Conservation (phyloP, 2,888 invertebrate genomes). For the Nemapogon koenigi region DNA sequence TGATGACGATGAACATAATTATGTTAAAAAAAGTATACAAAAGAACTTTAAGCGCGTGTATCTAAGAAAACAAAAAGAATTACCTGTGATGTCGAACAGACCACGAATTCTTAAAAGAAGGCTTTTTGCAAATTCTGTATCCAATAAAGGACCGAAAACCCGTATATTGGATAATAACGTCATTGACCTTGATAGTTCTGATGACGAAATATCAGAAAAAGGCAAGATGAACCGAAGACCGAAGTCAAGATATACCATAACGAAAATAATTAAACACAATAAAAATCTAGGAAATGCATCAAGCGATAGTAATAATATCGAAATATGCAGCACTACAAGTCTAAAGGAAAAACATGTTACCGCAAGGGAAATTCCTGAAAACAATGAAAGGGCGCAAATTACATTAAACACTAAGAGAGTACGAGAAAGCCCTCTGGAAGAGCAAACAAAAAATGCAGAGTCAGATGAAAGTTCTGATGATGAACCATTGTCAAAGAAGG, state of each 20-base stretch:
- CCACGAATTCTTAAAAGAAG: not conserved
- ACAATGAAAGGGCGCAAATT: too few relatives aligned
- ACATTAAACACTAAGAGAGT: too few relatives aligned
- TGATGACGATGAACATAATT: too few relatives aligned
- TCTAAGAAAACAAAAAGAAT: not conserved
- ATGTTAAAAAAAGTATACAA: too few relatives aligned
- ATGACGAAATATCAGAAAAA: too few relatives aligned
- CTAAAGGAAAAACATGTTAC: not conserved
- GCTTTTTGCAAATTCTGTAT: not conserved
- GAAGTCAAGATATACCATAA: not conserved
- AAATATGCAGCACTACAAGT: not conserved
- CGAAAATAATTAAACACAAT: not conserved
- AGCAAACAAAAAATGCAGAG: constrained; percentile 10
- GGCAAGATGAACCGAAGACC: not conserved
- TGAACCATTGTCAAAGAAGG: constrained; percentile 34
- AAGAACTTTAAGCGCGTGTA: too few relatives aligned
- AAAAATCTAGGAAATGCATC: not conserved
- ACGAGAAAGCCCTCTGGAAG: not conserved
- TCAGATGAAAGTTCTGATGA: constrained; percentile 36
- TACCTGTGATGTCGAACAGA: not conserved
- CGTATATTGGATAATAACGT: not conserved
- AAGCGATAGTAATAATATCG: not conserved
- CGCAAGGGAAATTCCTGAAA: too few relatives aligned
- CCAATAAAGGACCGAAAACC: too few relatives aligned
- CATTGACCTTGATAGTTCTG: constrained; percentile 1